Base-by-base conservation (phyloP, 1,140 invertebrate species). In the Bathynomus jamesi region DNA sequence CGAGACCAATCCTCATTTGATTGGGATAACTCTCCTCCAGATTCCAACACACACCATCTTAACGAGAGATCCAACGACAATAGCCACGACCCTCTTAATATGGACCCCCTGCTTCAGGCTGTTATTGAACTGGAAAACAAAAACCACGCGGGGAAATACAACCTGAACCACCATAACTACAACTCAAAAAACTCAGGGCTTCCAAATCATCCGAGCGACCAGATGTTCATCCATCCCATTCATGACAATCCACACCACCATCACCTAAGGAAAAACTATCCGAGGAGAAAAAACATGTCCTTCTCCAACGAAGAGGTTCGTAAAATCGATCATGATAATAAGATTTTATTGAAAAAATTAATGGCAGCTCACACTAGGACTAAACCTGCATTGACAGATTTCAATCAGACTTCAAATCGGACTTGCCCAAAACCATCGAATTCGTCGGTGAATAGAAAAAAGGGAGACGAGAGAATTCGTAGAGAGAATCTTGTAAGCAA, bases 251-350 rank as follows among this genome's bases (percentile, higher is more conserved):
- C 76, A 3, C 72, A 77, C 28, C 76, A 77, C 72, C 28, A 70
- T 4, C 76, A 77, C 67, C 70, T 77, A 10, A 69, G n/a, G 4
- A 53, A 24, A 5, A 62, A 30, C 8, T 40, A 71, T n/a, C 71
- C 80, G 75, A n/a, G n/a, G n/a, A n/a, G n/a, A 63, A 81, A 79
- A 75, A 85, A 85, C 70, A 83, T 84, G 82, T 84, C 81, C 63
- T 85, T 85, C 69, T 80, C 81, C 4, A 83, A 83, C 61, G 81
- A 81, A 13, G 79, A 85, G 72, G 78, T 82, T 29, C 74, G 83
- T 11, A 80, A 78, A 76, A 85, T 85, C 46, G 83, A 85, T 69
- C 74, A 79, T 28, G 83, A 85, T 25, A 85, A 85, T 78, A 80
- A 82, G 46, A 77, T 81, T 72, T 74, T 85, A 11, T 72, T 85